These are phyloP conservation scores for Lottia scabra DNA, from an alignment of 2,888 invertebrate species.

Conservation along the genomic window DNA sequence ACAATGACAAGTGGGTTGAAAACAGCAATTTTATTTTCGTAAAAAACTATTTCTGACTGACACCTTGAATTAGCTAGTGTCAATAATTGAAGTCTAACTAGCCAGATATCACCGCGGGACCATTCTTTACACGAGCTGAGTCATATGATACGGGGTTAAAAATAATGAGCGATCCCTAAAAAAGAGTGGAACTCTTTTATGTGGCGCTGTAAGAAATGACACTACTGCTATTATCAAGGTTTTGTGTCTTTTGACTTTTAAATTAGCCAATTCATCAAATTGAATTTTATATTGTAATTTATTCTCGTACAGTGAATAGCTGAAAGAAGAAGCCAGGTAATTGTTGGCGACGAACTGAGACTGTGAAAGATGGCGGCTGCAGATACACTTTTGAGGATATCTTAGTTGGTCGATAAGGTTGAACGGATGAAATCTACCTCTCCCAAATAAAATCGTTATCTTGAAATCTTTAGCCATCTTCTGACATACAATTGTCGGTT, in stretches of 20 bases:
- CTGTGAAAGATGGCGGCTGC: conserved; percentile 5
- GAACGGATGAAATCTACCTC: conserved; percentile 4
- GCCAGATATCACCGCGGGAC: background rate
- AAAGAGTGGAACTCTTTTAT: conserved; percentile 14
- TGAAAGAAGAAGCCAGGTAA: conserved; percentile 13
- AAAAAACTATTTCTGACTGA: background rate
- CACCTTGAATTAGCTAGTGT: conserved; percentile 2
- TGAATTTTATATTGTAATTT: conserved; percentile 18
- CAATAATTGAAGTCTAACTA: background rate
- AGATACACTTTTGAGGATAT: background rate
- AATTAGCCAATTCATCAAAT: conserved; percentile 19
- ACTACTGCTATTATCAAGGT: conserved; percentile 11
- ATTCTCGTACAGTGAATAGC: background rate
- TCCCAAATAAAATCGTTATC: background rate
- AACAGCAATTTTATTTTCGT: background rate
- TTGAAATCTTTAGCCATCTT: background rate
- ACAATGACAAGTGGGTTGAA: background rate
- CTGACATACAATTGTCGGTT: conserved; percentile 10
- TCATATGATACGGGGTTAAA: conserved; percentile 6
- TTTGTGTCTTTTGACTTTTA: conserved; percentile 9
- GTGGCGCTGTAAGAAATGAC: conserved; percentile 10
- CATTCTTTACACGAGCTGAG: conserved; percentile 2
- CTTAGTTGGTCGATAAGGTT: conserved; percentile 3
- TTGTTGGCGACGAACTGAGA: conserved; percentile 9
- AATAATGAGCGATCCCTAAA: conserved; percentile 12